Conservation (phyloP, 1,140 invertebrate species). For the Rhysida immarginata region DNA sequence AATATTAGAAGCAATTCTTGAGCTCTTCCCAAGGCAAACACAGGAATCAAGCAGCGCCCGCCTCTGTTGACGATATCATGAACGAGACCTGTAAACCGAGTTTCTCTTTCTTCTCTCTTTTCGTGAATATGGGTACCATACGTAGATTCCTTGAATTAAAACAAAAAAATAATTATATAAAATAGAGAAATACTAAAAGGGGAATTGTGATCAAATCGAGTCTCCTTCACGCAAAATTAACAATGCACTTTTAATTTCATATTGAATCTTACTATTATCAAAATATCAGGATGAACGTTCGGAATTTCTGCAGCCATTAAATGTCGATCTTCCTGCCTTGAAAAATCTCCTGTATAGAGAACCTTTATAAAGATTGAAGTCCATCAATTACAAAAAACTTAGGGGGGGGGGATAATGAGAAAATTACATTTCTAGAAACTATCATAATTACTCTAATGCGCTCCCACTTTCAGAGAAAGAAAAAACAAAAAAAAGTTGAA, state of each 20-base stretch:
- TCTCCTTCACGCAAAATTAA: no score
- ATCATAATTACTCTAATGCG: no score
- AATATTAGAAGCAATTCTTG: slow-evolving; percentile 92
- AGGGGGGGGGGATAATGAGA: no score
- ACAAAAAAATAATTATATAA: neutral
- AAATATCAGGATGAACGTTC: slow-evolving; percentile 82
- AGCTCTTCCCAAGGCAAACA: slow-evolving; percentile 93
- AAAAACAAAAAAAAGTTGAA: no score
- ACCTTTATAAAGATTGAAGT: no score
- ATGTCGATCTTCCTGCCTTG: slow-evolving; percentile 94
- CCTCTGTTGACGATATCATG: slow-evolving; percentile 92
- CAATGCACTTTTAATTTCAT: no score
- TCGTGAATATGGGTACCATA: slow-evolving; percentile 99
- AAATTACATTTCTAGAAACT: no score
- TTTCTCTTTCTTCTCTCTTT: slow-evolving; percentile 89
- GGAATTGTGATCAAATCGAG: no score
- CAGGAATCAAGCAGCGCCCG: slow-evolving; percentile 93
- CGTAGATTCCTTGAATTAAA: slow-evolving; percentile 66
- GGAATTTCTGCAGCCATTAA: slow-evolving; percentile 99
- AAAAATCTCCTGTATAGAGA: slow-evolving; percentile 97
- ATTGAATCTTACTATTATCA: slow-evolving; percentile 72
- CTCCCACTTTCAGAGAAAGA: no score
- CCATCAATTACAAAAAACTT: no score
- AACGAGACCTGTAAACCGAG: slow-evolving; percentile 83
- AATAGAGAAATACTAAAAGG: neutral